Evolutionary conservation across 2,888 invertebrate species (phyloP).

Genomic region (Cerastis leucographa): DNA sequence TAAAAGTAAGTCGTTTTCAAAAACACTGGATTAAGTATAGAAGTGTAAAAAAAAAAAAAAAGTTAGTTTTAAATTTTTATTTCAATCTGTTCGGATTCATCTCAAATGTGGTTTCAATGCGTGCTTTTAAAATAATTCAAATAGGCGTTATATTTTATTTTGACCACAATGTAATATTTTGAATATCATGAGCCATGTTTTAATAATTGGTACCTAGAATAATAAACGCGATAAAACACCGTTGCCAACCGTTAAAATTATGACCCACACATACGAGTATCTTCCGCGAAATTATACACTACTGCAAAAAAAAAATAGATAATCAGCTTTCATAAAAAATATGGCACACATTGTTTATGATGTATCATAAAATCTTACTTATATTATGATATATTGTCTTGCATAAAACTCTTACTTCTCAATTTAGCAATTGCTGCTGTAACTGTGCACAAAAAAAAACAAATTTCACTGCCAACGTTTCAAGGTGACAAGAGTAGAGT

Average conservation of each 20-base stretch:
- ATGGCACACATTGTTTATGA: neutral
- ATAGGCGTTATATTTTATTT: constrained; percentile 5
- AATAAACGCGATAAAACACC: neutral
- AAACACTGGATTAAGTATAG: neutral
- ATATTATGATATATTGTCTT: no score
- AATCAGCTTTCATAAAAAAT: neutral
- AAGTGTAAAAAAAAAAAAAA: no score
- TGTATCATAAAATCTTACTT: neutral
- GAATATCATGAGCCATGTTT: neutral
- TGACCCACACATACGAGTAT: neutral
- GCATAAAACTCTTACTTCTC: no score
- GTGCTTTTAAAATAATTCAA: constrained; percentile 18
- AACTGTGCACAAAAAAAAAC: no score
- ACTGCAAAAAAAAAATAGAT: neutral
- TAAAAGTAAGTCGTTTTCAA: neutral
- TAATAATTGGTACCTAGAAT: neutral
- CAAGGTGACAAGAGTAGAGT: no score
- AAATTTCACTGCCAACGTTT: no score
- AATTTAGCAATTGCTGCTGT: no score
- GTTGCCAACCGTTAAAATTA: neutral
- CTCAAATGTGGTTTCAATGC: constrained; percentile 17
- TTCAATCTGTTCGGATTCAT: neutral
- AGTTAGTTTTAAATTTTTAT: neutral
- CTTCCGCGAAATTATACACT: neutral
- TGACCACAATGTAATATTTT: constrained; percentile 31